Conservation (phyloP, 2,888 invertebrate genomes). For the Synanthedon andrenaeformis region DNA sequence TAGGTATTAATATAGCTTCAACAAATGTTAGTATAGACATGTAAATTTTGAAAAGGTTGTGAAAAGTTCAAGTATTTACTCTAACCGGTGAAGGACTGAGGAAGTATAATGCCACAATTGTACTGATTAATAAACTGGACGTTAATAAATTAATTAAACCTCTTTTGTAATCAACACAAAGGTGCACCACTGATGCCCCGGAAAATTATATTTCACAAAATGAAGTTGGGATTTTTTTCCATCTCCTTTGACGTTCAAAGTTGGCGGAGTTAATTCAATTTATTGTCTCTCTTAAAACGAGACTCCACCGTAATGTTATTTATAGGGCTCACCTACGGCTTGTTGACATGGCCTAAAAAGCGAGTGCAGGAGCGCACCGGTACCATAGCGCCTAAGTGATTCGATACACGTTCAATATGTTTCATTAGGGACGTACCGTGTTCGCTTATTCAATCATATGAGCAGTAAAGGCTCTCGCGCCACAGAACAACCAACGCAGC, state of each 20-base stretch:
- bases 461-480: slow-evolving; percentile 38
- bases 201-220: slow-evolving; percentile 58
- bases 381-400: slow-evolving; percentile 51
- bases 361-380: slow-evolving; percentile 58
- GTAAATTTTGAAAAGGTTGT: background rate
- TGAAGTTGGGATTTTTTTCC: slow-evolving; percentile 41
- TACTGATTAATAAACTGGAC: slow-evolving; percentile 21
- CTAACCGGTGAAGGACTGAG: too few relatives aligned
- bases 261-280: slow-evolving; percentile 61
- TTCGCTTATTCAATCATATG: slow-evolving; percentile 66
- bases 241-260: slow-evolving; percentile 58
- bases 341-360: slow-evolving; percentile 54
- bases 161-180: slow-evolving; percentile 40
- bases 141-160: slow-evolving; percentile 55
- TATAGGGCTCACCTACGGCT: slow-evolving; percentile 60
- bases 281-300: slow-evolving; percentile 64
- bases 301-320: slow-evolving; percentile 58
- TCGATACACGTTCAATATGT: slow-evolving; percentile 70
- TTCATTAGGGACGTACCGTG: slow-evolving; percentile 60
- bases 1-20: too few relatives aligned
- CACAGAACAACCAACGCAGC: slow-evolving; percentile 27
- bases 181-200: slow-evolving; percentile 34
- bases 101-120: slow-evolving; percentile 34
- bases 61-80: background rate
- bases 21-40: background rate